Base-by-base conservation (phyloP, 2,888 invertebrate species). In the Cremastinae sp. region DNA sequence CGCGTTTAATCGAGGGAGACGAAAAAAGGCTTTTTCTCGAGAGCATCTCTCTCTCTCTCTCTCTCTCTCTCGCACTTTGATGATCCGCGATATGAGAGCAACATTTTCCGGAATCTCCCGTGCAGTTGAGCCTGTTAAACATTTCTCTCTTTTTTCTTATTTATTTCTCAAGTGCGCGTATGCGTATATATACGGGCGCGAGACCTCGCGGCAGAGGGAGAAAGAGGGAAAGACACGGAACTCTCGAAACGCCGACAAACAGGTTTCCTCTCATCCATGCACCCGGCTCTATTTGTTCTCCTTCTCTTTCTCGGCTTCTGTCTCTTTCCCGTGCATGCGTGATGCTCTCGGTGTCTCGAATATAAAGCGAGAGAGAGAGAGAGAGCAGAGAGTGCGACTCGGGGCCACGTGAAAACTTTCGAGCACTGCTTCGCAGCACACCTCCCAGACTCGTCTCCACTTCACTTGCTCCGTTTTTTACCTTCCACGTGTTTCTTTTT, bases 191-290 rank as follows among this genome's bases (percentile, higher is more conserved):
- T 28, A 53, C 36, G 64, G 58, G 64, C 53, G 72, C 58, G 65
- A 20, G 45, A 41, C 58, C 72, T 76, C 47, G 68, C 53, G 43
- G 64, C 62, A 73, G 69, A 51, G 71, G 59, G 22, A 66, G 51
- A 73, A 72, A 70, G 73, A 78, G 70, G 70, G 70, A 70, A 65
- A 69, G 73, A 73, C 58, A 53, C 65, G 72, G 54, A 74, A 74
- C 77, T 59, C 77, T 77, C 77, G 77, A 81, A 78, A 77, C 80
- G 81, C 84, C 81, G 80, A 81, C 82, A 84, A 85, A 85, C 84
- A 82, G 84, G 83, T 84, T 84, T 84, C 81, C 81, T 77, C 78
- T 76, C n/a, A n/a, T n/a, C 80, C 56, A 53, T 41, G 28, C 61
- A 18, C 38, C 41, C 28, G 47, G 45, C 59, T 59, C n/a, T n/a